Base-by-base conservation (phyloP, 1,140 invertebrate species). In the Cephus cinctus region DNA sequence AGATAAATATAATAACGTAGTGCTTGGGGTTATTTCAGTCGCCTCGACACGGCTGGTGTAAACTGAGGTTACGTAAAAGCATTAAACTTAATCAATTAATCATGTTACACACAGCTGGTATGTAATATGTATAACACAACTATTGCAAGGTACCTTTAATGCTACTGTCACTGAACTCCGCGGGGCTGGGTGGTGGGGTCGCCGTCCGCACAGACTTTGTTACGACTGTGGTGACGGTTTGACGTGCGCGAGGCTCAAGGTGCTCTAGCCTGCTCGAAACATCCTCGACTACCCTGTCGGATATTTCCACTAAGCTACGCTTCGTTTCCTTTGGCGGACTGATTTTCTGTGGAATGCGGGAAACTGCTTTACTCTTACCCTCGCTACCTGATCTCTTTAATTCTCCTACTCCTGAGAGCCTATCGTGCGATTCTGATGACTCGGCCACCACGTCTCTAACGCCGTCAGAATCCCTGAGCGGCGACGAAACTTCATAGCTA, bases 81-180 rank as follows among this genome's bases (percentile, higher is more conserved):
- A 52, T 69, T 67, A 74, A n/a, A 72, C 66, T 69, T 70, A 75
- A 63, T 57, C 43, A 57, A 68, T 73, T 67, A 71, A 71, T 75
- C 54, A 75, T 75, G 74, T 76, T 76, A 76, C 73, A 76, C 73
- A 76, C 72, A 76, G 72, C 73, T 75, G 65, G 73, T 71, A 75
- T 75, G 63, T 75, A 75, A 75, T 74, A 69, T 66, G 56, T 62
- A 71, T 71, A 73, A 75, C 69, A 73, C 73, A 76, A 73, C 74
- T 73, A 69, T 76, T 75, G 64, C 66, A 74, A 77, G 72, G 68
- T 77, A 77, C 75, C 75, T 77, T 77, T 73, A 67, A 71, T 71
- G 67, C 70, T 77, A 71, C 58, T 71, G 71, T 75, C 73, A 73
- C 64, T 73, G 71, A 72, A 74, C 66, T 77, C 73, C 66, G 68